Evolutionary conservation across 2,888 invertebrate genomes (phyloP).

Genomic region (Acanthosepion pharaonis): DNA sequence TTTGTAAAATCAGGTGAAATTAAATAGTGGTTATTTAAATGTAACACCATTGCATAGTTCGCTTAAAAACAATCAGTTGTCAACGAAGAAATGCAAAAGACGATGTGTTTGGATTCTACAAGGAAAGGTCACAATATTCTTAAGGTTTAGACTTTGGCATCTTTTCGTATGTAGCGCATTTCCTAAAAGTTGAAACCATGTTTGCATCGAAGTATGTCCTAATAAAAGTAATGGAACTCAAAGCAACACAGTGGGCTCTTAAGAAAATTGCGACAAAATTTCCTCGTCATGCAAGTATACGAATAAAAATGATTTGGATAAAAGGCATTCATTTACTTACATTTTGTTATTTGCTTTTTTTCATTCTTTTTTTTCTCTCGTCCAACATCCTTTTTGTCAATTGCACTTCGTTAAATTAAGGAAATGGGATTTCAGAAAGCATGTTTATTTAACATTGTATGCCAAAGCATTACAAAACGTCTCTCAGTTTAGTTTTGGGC

Average conservation of each 20-base stretch:
- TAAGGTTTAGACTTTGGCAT: neutral
- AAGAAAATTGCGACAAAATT: constrained; percentile 11
- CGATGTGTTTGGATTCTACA: neutral
- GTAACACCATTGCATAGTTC: no score
- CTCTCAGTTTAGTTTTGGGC: neutral
- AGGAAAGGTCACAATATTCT: neutral
- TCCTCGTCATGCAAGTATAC: neutral
- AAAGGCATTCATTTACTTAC: neutral
- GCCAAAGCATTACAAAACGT: neutral
- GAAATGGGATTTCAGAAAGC: neutral
- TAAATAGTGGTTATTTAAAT: no score
- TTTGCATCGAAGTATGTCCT: neutral
- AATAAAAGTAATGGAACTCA: neutral
- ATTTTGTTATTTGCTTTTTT: neutral
- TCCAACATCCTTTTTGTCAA: neutral
- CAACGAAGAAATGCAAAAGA: neutral
- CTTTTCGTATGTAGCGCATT: neutral
- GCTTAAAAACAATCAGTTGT: neutral
- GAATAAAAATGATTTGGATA: neutral
- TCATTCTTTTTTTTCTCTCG: neutral
- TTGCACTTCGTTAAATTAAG: constrained; percentile 21
- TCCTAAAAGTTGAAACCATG: neutral
- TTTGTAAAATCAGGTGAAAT: no score
- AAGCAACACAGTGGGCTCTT: neutral
- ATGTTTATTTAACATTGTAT: neutral